phyloP scores from a whole-genome alignment of 2,797 vertebrate genomes.

The Decapterus maruadsi region DNA sequence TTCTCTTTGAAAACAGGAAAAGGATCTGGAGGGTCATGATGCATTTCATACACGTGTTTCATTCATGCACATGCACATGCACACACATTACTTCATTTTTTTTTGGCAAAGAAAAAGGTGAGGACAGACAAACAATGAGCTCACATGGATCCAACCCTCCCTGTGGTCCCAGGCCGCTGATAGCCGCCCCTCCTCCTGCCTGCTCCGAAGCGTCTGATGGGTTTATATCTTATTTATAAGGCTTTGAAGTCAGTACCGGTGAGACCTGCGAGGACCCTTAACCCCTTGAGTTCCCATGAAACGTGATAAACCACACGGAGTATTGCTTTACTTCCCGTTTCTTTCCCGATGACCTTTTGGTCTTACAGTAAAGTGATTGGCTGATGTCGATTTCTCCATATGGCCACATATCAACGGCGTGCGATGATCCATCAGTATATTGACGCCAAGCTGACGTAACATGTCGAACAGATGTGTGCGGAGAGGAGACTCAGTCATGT shows the following conservation, averaged over 20 bases:
- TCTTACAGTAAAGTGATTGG: slow-evolving; percentile 20
- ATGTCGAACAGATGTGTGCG: slow-evolving; percentile 30
- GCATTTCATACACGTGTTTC: slow-evolving; percentile 7
- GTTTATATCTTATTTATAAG: slow-evolving; percentile 76
- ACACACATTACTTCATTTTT: slow-evolving; percentile 18
- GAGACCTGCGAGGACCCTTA: slow-evolving; percentile 36
- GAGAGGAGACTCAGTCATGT: slow-evolving; percentile 40
- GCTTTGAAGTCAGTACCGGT: slow-evolving; percentile 49
- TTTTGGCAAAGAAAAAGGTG: slow-evolving; percentile 8
- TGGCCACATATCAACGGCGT: slow-evolving; percentile 3
- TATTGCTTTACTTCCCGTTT: background rate
- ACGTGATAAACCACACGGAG: background rate
- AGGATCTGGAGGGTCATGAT: background rate
- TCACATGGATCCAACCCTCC: slow-evolving; percentile 63
- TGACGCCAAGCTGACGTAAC: slow-evolving; percentile 28
- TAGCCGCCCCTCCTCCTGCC: slow-evolving; percentile 43
- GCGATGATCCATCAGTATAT: slow-evolving; percentile 18
- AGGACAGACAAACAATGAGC: slow-evolving; percentile 59
- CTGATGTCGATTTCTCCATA: slow-evolving; percentile 17
- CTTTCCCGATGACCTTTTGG: background rate
- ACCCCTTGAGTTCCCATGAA: background rate
- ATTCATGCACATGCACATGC: slow-evolving; percentile 18
- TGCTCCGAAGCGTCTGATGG: slow-evolving; percentile 54
- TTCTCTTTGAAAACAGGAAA: background rate
- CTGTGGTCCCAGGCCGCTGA: slow-evolving; percentile 53